Evolutionary conservation across 2,797 vertebrate species (phyloP).

Genomic region (Lacerta viridis): DNA sequence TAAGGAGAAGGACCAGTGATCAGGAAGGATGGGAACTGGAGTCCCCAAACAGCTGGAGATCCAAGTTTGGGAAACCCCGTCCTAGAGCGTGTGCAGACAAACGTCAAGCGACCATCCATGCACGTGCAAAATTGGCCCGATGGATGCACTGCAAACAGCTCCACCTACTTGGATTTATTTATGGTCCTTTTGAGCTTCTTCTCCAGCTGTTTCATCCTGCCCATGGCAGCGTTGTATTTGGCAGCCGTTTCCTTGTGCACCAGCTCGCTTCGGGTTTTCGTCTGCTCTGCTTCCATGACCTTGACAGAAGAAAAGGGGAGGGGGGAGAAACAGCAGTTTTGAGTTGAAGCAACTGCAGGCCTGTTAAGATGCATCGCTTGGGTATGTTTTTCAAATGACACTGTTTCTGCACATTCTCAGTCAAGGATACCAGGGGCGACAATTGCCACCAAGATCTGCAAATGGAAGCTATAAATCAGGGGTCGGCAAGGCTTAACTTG

Average conservation of each 20-base stretch:
- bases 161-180: conserved; percentile 95
- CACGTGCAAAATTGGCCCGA: background rate
- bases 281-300: conserved; percentile 98
- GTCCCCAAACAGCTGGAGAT: no score
- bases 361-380: background rate
- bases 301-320: conserved; percentile 61
- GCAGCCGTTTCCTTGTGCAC: conserved; percentile 94
- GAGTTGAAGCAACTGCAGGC: conserved; percentile 45
- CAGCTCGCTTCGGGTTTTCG: conserved; percentile 92
- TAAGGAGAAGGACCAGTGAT: no score
- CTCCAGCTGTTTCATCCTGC: conserved; percentile 95
- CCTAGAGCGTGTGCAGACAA: background rate
- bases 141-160: fast-evolving
- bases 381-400: conserved; percentile 34
- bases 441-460: background rate
- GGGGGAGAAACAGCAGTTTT: background rate
- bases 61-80: background rate
- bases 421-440: background rate
- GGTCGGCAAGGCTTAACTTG: no score
- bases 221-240: conserved; percentile 90
- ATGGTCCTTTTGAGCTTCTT: conserved; percentile 96
- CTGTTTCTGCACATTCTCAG: conserved; percentile 1
- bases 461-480: background rate
- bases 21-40: no score
- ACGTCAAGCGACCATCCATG: background rate